phyloP scores from a whole-genome alignment of 2,113 vertebrate genomes.

The Hippocampus barbouri region DNA sequence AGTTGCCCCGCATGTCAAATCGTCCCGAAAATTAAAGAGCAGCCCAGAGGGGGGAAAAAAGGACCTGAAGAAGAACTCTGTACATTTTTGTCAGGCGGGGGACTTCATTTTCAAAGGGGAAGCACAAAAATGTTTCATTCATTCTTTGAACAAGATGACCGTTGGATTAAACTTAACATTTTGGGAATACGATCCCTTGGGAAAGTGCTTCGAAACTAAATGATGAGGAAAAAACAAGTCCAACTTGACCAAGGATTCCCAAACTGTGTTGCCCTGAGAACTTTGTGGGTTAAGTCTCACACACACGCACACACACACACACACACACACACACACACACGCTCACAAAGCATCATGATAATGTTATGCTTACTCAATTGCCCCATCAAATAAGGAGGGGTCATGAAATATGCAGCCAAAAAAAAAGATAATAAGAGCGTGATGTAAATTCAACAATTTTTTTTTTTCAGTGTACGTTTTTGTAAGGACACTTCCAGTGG shows the following conservation, averaged over 20 bases:
- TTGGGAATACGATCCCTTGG: constrained; percentile 43
- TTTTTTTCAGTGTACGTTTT: no score
- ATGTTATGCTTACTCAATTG: no score
- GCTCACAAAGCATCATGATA: no score
- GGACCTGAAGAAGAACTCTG: constrained; percentile 21
- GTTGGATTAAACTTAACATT: constrained; percentile 51
- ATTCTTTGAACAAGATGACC: constrained; percentile 21
- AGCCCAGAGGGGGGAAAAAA: not conserved
- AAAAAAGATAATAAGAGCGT: no score
- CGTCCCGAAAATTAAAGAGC: constrained; percentile 62
- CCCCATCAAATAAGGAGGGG: no score
- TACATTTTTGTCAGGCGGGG: constrained; percentile 23
- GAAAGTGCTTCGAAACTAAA: constrained; percentile 27
- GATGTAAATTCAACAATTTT: no score
- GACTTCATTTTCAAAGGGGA: constrained; percentile 25
- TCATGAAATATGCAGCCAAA: no score
- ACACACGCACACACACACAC: no score
- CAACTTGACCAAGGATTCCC: not conserved
- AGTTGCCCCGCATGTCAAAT: constrained; percentile 31
- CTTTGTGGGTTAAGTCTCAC: no score
- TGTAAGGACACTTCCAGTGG: not conserved
- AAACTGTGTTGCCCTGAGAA: not conserved
- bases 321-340: no score
- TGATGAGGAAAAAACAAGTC: not conserved
- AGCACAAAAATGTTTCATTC: constrained; percentile 22